phyloP scores from a whole-genome alignment of 2,113 vertebrate genomes.

The Phrynosoma platyrhinos region DNA sequence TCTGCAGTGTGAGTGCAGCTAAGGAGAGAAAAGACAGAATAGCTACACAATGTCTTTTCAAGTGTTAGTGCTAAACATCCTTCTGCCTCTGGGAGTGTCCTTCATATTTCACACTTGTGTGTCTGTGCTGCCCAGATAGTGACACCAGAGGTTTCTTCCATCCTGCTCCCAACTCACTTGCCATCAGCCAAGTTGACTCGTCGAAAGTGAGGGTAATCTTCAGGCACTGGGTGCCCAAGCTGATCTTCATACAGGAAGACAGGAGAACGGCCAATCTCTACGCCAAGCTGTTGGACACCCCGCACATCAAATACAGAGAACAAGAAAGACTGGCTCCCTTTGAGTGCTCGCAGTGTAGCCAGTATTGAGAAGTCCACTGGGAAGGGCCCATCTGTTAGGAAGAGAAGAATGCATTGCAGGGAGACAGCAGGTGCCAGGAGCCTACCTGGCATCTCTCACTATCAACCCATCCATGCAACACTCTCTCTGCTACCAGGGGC shows the following conservation, averaged over 20 bases:
- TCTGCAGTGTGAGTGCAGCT: no score
- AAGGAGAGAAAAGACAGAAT: background rate
- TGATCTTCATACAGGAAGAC: constrained; percentile 88
- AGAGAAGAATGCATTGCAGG: background rate
- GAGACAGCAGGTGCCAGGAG: background rate
- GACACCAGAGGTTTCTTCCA: background rate
- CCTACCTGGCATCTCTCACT: background rate
- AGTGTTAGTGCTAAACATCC: background rate
- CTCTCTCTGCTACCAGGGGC: background rate
- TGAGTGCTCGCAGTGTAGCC: constrained; percentile 82
- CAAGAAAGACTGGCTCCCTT: constrained; percentile 83
- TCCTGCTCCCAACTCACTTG: constrained; percentile 80
- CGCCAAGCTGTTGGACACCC: constrained; percentile 86
- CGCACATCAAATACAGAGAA: constrained; percentile 86
- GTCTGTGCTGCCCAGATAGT: background rate
- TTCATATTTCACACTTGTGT: background rate
- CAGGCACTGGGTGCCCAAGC: constrained; percentile 76
- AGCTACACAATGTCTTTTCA: background rate
- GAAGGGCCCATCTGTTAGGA: constrained; percentile 81
- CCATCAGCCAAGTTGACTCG: constrained; percentile 87
- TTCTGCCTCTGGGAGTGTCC: background rate
- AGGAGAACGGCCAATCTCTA: constrained; percentile 84
- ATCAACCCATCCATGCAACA: background rate
- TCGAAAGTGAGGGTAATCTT: constrained; percentile 83
- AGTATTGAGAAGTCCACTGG: constrained; percentile 89